These are phyloP conservation scores for Hyperoplus immaculatus DNA, from an alignment of 2,797 vertebrate genomes.

Conservation along the genomic window DNA sequence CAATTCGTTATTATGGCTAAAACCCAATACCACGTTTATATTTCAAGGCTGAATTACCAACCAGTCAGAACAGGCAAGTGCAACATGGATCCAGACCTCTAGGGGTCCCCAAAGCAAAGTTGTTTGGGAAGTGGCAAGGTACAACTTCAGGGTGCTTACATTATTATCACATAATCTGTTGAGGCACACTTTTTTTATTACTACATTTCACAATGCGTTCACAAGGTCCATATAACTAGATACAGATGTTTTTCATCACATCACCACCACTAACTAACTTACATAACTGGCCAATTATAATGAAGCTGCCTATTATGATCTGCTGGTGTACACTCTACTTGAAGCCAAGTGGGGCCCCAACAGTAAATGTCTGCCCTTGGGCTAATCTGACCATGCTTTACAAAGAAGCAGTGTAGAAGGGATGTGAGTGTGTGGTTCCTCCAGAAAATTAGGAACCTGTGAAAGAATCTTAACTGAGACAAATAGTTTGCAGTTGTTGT, in stretches of 20 bases:
- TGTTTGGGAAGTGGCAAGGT: background rate
- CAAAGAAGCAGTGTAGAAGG: background rate
- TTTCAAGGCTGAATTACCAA: background rate
- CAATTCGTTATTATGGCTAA: background rate
- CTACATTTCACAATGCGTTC: background rate
- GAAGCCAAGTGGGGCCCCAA: background rate
- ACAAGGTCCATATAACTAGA: background rate
- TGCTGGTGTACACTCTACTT: background rate
- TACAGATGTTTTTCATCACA: background rate
- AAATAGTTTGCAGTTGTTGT: conserved; percentile 14
- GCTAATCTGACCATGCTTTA: background rate
- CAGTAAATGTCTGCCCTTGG: background rate
- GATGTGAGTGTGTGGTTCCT: background rate
- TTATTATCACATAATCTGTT: background rate
- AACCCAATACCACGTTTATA: background rate
- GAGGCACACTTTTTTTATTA: background rate
- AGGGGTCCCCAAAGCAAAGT: background rate
- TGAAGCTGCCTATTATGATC: background rate
- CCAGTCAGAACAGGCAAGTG: background rate
- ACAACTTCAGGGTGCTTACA: background rate
- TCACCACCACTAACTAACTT: background rate
- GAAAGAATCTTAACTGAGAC: background rate
- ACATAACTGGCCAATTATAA: background rate
- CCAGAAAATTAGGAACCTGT: background rate
- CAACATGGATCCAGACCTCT: background rate